Evolutionary conservation across 1,140 invertebrate species (phyloP), one percentile per base, ranked within the genome.

Genomic region (Drosophila sechellia): DNA sequence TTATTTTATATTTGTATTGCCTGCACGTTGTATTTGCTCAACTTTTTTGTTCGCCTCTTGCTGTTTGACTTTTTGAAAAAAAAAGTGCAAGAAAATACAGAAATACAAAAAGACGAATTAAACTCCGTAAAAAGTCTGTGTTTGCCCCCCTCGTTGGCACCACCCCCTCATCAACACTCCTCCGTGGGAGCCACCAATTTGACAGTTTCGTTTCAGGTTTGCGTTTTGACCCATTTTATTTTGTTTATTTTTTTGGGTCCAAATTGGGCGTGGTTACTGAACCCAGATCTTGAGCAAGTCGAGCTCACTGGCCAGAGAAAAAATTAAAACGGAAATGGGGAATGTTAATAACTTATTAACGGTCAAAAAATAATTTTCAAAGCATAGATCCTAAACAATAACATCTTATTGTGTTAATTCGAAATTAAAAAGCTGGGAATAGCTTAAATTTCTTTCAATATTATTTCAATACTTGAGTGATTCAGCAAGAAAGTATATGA

Each of bases 1-100:
- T 87, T 87, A 89, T 87, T 84, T 84, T 71, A 69, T 84, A 77
- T 84, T 87, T 87, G 76, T 89, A 83, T 83, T 87, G 75, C 70
- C 65, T 59, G 84, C 79, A 81, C 78, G 83, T 83, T 89, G 76
- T 86, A 87, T 86, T 86, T 86, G 83, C 68, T 68, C 70, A 86
- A 83, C 69, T 86, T 86, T 86, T 85, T 86, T 65, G 50, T 77
- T 57, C 35, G 49, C 66, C 53, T 54, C 68, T 78, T 65, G 52
- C 35, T 77, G 57, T 81, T 84, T 81, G 77, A 81, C 81, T 84
- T 84, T 86, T 86, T 69, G 5, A 48, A 42, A 49, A 46, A 17
- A 59, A 65, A 71, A 50, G 65, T 39, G 73, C 31, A 56, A 58
- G 34, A 63, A 66, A 37, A 59, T 8, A 43, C 12, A 65, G 12